Evolutionary conservation across 2,113 vertebrate genomes (phyloP).

Genomic region (Grus americana): DNA sequence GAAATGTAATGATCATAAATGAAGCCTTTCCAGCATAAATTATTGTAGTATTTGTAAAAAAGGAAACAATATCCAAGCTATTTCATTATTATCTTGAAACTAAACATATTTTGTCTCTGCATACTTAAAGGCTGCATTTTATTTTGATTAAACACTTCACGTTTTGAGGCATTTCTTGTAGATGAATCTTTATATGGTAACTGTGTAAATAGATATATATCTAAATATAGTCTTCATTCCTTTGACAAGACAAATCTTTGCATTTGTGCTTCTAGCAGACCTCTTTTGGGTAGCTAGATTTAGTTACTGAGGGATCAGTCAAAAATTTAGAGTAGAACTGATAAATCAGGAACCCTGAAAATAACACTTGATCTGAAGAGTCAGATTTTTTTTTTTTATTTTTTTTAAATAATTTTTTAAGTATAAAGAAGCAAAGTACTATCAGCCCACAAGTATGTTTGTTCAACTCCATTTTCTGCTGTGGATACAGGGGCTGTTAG

Average conservation of each 20-base stretch:
- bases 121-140: neutral
- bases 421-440: neutral
- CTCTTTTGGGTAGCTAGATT: neutral
- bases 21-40: neutral
- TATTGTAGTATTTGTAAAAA: neutral
- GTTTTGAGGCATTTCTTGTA: neutral
- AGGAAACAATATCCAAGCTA: neutral
- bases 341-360: neutral
- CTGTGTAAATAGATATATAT: neutral
- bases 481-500: neutral
- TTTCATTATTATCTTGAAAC: neutral
- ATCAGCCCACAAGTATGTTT: neutral
- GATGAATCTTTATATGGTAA: neutral
- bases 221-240: neutral
- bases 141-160: neutral
- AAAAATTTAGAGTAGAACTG: neutral
- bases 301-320: neutral
- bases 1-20: neutral
- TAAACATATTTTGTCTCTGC: neutral
- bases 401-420: neutral
- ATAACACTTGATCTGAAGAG: neutral
- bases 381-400: neutral
- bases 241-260: neutral
- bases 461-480: neutral
- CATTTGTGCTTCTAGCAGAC: neutral